Base-by-base conservation (phyloP, 2,888 invertebrate species). In the Pyralis farinalis region DNA sequence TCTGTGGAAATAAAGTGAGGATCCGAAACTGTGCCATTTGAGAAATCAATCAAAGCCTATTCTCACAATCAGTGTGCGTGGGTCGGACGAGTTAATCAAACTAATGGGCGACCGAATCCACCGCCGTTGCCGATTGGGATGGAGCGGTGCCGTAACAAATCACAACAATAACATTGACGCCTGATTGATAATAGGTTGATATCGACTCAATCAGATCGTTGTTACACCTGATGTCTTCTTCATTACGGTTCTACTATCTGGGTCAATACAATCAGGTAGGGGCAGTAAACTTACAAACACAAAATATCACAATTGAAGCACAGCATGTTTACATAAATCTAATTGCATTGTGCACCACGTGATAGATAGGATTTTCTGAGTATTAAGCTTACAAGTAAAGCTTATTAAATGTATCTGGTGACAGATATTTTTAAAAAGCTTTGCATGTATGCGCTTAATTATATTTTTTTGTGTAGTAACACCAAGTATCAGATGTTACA, bases 11-110 rank as follows among this genome's bases (percentile, higher is more conserved):
- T 25, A 34, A 33, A 33, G 39, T 39, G 39, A 10, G n/a, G 32
- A 33, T 16, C 49, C 51, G 62, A 65, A 70, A 65, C 61, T 63
- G 62, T 70, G 65, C 71, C 71, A 71, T 77, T 80, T 76, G 71
- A 77, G 72, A 69, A 77, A 86, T 86, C 82, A 83, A 86, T 86
- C 85, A 82, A 75, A 79, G 77, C 66, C 68, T 64, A 75, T 69
- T 78, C 71, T 69, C 72, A 78, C 82, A 81, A 81, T 81, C 80
- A 71, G 64, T 71, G 69, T 71, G 70, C 79, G 79, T 80, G 78
- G 72, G 68, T 65, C 67, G 75, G 73, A 76, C 78, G 76, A 81
- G 84, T 82, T 84, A 84, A 85, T 83, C 82, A 83, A 77, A 76
- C 77, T 81, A 85, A 86, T 85, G 75, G 76, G 55, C 52, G 63